Evolutionary conservation across 2,888 invertebrate genomes (phyloP).

Genomic region (Geotrupes spiniger): DNA sequence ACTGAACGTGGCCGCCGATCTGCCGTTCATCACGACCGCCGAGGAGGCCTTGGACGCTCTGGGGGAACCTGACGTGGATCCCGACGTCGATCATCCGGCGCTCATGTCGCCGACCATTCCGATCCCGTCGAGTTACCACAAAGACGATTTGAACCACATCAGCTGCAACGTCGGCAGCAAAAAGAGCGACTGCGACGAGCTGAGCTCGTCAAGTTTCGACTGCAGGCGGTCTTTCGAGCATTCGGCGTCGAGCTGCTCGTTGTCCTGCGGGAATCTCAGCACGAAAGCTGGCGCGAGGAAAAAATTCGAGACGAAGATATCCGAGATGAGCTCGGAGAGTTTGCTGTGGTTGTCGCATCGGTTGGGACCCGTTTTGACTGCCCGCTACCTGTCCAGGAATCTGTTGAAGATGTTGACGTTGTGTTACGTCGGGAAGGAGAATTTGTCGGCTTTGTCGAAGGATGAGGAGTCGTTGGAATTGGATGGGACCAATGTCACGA

Average conservation of each 20-base stretch:
- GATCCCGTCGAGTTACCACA: slow-evolving; percentile 59
- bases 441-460: slow-evolving; percentile 48
- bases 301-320: slow-evolving; percentile 57
- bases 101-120: slow-evolving; percentile 63
- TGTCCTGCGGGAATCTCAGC: slow-evolving; percentile 8
- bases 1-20: slow-evolving; percentile 49
- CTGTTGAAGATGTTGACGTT: slow-evolving; percentile 89
- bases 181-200: slow-evolving; percentile 52
- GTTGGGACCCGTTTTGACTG: slow-evolving; percentile 90
- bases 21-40: slow-evolving; percentile 51
- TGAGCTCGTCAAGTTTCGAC: slow-evolving; percentile 25
- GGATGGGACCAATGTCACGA: slow-evolving; percentile 59
- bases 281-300: slow-evolving; percentile 20
- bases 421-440: slow-evolving; percentile 86
- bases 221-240: slow-evolving; percentile 28
- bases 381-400: slow-evolving; percentile 86
- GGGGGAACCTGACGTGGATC: slow-evolving; percentile 43
- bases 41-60: slow-evolving; percentile 55
- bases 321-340: slow-evolving; percentile 85
- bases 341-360: slow-evolving; percentile 90
- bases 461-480: slow-evolving; percentile 35
- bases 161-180: slow-evolving; percentile 64
- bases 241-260: slow-evolving; percentile 24
- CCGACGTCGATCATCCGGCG: slow-evolving; percentile 48
- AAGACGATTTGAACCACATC: slow-evolving; percentile 56